Conservation (phyloP, 2,113 vertebrate genomes). For the Ptychochromis oligacanthus region DNA sequence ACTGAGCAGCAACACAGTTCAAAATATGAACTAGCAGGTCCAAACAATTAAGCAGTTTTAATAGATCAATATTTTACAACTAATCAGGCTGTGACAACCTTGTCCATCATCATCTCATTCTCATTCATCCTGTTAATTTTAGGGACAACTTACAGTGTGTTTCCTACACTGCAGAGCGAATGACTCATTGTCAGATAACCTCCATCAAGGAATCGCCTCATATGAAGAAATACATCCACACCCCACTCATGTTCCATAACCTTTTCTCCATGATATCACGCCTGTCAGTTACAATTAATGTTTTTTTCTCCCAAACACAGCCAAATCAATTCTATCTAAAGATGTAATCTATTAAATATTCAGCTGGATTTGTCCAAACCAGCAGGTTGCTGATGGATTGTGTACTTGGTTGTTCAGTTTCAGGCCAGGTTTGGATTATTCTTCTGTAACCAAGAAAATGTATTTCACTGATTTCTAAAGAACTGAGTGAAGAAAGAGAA, state of each 20-base stretch:
- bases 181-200: constrained; percentile 13
- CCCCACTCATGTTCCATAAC: background rate
- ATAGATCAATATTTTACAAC: background rate
- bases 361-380: background rate
- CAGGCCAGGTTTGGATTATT: background rate
- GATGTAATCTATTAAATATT: constrained; percentile 2
- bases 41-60: background rate
- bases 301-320: background rate
- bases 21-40: background rate
- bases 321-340: background rate
- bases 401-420: constrained; percentile 4
- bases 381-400: background rate
- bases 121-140: background rate
- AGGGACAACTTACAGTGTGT: background rate
- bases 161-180: constrained; percentile 16
- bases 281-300: background rate
- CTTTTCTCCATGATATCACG: background rate
- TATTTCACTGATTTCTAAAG: constrained; percentile 1
- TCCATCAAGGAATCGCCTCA: background rate
- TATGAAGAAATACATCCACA: background rate
- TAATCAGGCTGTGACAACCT: background rate
- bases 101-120: background rate
- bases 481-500: background rate
- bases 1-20: background rate
- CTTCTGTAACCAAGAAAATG: constrained; percentile 4